phyloP scores from a whole-genome alignment of 2,888 invertebrate species.

The Eupithecia exiguata region DNA sequence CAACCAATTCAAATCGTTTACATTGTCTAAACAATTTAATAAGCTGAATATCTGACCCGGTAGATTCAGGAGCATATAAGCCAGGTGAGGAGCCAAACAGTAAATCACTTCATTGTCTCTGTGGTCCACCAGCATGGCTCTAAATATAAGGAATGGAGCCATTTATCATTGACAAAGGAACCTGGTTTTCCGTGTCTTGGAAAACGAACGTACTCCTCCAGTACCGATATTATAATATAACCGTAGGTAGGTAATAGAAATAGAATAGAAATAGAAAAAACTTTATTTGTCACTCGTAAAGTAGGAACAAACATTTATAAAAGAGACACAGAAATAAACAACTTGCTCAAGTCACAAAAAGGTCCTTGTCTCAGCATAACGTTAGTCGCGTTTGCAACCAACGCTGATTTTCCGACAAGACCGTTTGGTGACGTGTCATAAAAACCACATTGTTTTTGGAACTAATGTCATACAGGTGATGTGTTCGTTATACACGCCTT shows the following conservation, averaged over 20 bases:
- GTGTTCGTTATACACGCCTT: neutral
- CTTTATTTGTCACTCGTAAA: no score
- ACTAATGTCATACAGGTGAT: neutral
- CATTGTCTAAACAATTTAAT: neutral
- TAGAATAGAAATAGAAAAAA: no score
- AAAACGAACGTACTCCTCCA: neutral
- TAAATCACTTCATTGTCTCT: slow-evolving; percentile 37
- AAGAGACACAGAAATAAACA: no score
- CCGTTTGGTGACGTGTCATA: no score
- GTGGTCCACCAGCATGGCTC: slow-evolving; percentile 43
- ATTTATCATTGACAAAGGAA: slow-evolving; percentile 56
- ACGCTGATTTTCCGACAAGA: no score
- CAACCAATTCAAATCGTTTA: neutral
- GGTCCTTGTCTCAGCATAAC: no score
- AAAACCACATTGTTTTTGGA: neutral
- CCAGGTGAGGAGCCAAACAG: slow-evolving; percentile 22
- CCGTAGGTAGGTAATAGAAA: neutral
- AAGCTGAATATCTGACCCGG: neutral
- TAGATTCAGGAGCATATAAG: slow-evolving; percentile 3
- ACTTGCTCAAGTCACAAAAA: no score
- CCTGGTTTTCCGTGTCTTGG: slow-evolving; percentile 25
- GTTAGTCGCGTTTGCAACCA: no score
- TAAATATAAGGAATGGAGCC: slow-evolving; percentile 69
- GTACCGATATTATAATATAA: neutral
- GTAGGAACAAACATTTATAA: no score